Base-by-base conservation (phyloP, 92 coral and sea anemone species). In the Pocillopora grandis region DNA sequence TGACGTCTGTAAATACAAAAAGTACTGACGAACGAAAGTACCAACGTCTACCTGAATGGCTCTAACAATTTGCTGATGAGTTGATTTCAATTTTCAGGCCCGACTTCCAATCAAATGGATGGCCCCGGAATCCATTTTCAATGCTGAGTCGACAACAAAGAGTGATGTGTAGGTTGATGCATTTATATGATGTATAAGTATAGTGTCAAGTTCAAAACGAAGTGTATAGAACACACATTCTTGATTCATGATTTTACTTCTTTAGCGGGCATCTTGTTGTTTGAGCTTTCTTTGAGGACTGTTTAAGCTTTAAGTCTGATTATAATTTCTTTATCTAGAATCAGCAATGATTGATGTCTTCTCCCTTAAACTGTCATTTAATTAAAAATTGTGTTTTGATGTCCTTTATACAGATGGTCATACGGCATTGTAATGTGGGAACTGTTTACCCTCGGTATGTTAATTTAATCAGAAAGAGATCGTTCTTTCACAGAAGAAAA, bases 41-140 rank as follows among this genome's bases (percentile, higher is more conserved):
- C 49, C 4, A 12, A 16, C 14, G 23, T 27, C 36, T 42, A 23
- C 14, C 11, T 67, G 42, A 12, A 15, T 20, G 10, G 59, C 16
- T 37, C 11, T 27, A 27, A 1, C 15, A 8, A 13, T 79, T 79
- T 37, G 17, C 52, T 42, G 52, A 42, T 42, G 52, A 7, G 52
- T 23, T 48, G 42, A 72, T 69, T 36, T 66, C 12, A 9, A 33
- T 49, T 33, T 70, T 17, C 21, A 87, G 90, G 82, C 90, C 0
- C 82, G 90, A 5, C 87, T 87, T 11, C 90, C 90, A 42, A 67
- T 87, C 12, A 87, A 87, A 66, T 87, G 90, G 90, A 87, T 87
- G 90, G 83, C 90, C 17, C 90, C 90, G 19, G 90, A 87, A 64
- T 87, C 90, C 0, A 10, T 87, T 5, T 87, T 87, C 56, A 52